Evolutionary conservation across 2,113 vertebrate species (phyloP).

Genomic region (Onychostoma macrolepis): DNA sequence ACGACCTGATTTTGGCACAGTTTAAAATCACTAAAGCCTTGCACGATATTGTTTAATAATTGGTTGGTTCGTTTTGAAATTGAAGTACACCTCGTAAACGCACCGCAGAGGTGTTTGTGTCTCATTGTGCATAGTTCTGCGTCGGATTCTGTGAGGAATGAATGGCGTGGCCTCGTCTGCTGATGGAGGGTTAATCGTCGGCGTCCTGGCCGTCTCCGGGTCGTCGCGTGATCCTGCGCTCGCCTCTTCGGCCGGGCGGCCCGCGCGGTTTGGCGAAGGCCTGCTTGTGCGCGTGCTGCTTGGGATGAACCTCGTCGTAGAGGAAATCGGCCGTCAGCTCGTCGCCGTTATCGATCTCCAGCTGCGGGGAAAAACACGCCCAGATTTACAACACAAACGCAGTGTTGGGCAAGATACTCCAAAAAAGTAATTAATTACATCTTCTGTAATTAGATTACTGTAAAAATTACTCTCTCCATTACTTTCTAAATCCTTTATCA

Average conservation of each 20-base stretch:
- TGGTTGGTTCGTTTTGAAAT: background rate
- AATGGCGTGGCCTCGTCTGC: background rate
- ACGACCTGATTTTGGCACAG: background rate
- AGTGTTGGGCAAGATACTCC: too few species aligned
- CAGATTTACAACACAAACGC: background rate
- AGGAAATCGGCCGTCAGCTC: conserved; percentile 92
- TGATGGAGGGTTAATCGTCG: conserved; percentile 61
- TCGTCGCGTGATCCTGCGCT: conserved; percentile 86
- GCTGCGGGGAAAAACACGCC: conserved; percentile 66
- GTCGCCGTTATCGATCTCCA: conserved; percentile 95
- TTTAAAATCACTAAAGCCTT: conserved; percentile 23
- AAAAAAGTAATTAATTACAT: too few species aligned
- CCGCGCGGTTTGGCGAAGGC: conserved; percentile 95
- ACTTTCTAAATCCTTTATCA: too few species aligned
- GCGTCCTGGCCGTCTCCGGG: conserved; percentile 82
- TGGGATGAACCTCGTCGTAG: conserved; percentile 97
- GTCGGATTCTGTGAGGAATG: conserved; percentile 20
- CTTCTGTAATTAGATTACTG: too few species aligned
- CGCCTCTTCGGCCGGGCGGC: conserved; percentile 89
- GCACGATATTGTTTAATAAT: background rate
- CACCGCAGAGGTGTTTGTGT: conserved; percentile 66
- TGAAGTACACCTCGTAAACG: background rate
- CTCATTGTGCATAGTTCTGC: conserved; percentile 76
- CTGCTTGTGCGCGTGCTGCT: conserved; percentile 94
- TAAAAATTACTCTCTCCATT: too few species aligned